Evolutionary conservation across 37 sponge, comb jelly and placozoan species (phyloP).

Genomic region (Hormiphora californensis): DNA sequence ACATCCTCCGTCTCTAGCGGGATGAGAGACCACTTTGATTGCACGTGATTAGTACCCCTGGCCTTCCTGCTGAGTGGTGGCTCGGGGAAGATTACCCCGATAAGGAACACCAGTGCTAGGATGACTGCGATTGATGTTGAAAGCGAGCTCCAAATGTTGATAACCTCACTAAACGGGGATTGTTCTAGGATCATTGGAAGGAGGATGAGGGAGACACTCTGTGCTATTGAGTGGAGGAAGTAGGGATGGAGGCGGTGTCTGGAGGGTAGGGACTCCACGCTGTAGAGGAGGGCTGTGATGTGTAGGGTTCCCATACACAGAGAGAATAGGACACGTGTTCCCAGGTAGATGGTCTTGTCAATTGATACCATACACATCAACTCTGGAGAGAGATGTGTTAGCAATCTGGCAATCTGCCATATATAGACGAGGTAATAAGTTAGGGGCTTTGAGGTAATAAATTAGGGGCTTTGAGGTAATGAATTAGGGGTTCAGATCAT

Average conservation of each 20-base stretch:
- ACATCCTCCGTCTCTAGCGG: slow-evolving; percentile 19
- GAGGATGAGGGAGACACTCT: slow-evolving; percentile 6
- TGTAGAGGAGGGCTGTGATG: slow-evolving; percentile 55
- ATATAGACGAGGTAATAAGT: too few relatives aligned
- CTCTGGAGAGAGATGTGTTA: not conserved
- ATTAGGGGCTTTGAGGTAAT: too few relatives aligned
- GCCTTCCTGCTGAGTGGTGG: not conserved
- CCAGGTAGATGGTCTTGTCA: slow-evolving; percentile 1
- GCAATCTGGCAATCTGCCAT: too few relatives aligned
- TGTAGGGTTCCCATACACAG: not conserved
- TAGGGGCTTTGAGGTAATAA: too few relatives aligned
- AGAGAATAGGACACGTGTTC: not conserved
- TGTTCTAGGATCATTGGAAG: not conserved
- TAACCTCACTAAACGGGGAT: not conserved
- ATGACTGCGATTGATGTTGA: not conserved
- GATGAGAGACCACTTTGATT: not conserved
- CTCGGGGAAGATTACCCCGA: slow-evolving; percentile 18
- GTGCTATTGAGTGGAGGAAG: slow-evolving; percentile 19
- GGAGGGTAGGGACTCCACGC: slow-evolving; percentile 11
- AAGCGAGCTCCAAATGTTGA: not conserved
- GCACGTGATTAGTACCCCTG: not conserved
- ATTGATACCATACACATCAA: slow-evolving; percentile 1
- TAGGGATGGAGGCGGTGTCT: slow-evolving; percentile 18
- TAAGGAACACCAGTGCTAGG: not conserved
- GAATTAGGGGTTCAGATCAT: too few relatives aligned